Conservation (phyloP, 2,113 vertebrate genomes). For the Xerus inauris region DNA sequence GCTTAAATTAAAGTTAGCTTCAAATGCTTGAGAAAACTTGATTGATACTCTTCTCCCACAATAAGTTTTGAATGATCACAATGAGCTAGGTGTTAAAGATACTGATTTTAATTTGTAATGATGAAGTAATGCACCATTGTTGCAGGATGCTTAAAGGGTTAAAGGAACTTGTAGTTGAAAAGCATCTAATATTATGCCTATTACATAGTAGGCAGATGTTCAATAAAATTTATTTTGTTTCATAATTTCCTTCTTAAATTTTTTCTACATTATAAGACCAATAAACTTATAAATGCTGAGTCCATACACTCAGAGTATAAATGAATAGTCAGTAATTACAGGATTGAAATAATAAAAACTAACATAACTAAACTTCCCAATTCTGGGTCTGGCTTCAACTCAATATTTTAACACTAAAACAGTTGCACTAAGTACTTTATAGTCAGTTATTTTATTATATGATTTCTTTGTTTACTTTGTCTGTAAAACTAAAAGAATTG, state of each 20-base stretch:
- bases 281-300: not conserved
- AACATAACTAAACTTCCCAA: not conserved
- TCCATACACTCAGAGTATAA: not conserved
- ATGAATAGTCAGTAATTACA: slow-evolving; percentile 14
- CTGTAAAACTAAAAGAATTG: not conserved
- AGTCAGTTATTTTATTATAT: not conserved
- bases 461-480: not conserved
- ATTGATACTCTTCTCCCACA: not conserved
- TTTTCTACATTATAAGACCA: not conserved
- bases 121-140: not conserved
- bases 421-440: not conserved
- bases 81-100: not conserved
- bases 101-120: not conserved
- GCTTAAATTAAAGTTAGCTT: not conserved
- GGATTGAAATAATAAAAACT: not conserved
- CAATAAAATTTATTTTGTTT: not conserved
- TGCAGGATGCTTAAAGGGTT: not conserved
- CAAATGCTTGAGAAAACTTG: not conserved
- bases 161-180: not conserved
- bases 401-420: slow-evolving; percentile 41
- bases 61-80: not conserved
- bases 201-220: not conserved
- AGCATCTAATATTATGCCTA: not conserved
- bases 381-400: slow-evolving; percentile 3
- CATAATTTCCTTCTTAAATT: slow-evolving; percentile 5